These are phyloP conservation scores for Sclerodermus sp. DNA, from an alignment of 2,888 invertebrate species.

Conservation along the genomic window DNA sequence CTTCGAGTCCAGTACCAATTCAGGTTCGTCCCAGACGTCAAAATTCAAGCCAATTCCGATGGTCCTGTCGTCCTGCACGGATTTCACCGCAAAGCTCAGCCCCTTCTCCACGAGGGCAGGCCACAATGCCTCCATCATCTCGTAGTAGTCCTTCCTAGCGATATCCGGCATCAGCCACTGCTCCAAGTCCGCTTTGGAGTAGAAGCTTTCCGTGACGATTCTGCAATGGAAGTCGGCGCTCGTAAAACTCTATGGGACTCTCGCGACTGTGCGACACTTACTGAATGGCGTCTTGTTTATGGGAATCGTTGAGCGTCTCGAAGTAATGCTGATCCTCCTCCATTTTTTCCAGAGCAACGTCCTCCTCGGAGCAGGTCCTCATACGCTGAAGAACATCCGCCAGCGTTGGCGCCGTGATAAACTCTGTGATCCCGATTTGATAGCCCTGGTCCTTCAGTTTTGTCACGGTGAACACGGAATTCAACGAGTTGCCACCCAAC, in stretches of 20 bases:
- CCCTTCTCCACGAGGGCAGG: slow-evolving; percentile 67
- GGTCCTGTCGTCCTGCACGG: slow-evolving; percentile 59
- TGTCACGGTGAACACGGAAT: slow-evolving; percentile 81
- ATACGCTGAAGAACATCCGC: slow-evolving; percentile 71
- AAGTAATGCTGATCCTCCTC: slow-evolving; percentile 56
- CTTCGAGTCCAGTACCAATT: slow-evolving; percentile 69
- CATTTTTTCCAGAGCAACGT: slow-evolving; percentile 32
- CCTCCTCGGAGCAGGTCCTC: slow-evolving; percentile 44
- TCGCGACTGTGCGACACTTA: slow-evolving; percentile 57
- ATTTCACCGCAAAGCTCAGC: slow-evolving; percentile 73
- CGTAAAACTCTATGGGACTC: no score
- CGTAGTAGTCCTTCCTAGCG: slow-evolving; percentile 68
- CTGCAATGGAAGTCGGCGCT: no score
- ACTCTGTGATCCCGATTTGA: slow-evolving; percentile 79
- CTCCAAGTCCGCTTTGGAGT: slow-evolving; percentile 83
- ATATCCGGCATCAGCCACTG: slow-evolving; percentile 75
- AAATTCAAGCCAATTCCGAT: slow-evolving; percentile 79
- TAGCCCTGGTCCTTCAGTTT: slow-evolving; percentile 76
- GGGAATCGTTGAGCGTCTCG: slow-evolving; percentile 64
- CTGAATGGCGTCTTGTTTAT: slow-evolving; percentile 72
- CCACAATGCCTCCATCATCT: slow-evolving; percentile 73
- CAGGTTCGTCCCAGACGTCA: slow-evolving; percentile 80
- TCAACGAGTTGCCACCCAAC: slow-evolving; percentile 84
- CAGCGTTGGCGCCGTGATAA: slow-evolving; percentile 72
- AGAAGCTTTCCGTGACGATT: slow-evolving; percentile 62